Evolutionary conservation across 2,888 invertebrate species (phyloP).

Genomic region (Heterodera filipjevi): DNA sequence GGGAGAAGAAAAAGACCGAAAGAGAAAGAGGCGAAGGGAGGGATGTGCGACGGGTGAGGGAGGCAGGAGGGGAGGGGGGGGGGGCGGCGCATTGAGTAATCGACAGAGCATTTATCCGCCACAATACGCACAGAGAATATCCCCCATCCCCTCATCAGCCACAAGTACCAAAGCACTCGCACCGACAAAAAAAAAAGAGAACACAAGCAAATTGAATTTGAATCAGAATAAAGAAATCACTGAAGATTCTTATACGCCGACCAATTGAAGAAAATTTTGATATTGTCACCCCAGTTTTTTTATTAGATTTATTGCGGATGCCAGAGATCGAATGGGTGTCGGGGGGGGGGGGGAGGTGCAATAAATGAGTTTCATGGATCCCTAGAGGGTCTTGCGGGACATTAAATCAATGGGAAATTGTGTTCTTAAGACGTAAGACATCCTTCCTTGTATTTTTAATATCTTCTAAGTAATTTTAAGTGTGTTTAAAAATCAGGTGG

Average conservation of each 20-base stretch:
- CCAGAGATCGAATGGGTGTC: too few species aligned
- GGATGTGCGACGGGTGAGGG: not conserved
- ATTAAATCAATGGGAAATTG: too few species aligned
- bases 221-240: not conserved
- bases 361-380: too few species aligned
- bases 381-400: too few species aligned
- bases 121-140: slow-evolving; percentile 2
- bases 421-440: too few species aligned
- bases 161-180: not conserved
- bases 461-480: too few species aligned
- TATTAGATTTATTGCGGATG: too few species aligned
- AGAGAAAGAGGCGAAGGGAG: not conserved
- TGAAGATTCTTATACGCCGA: not conserved
- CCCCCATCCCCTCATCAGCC: not conserved
- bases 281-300: too few species aligned
- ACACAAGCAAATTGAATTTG: not conserved
- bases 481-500: too few species aligned
- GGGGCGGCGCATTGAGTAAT: not conserved
- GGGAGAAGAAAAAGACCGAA: not conserved
- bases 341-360: too few species aligned
- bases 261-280: too few species aligned
- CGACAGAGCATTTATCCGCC: slow-evolving; percentile 7
- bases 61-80: not conserved
- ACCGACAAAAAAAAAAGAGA: not conserved
- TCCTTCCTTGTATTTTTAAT: too few species aligned